Base-by-base conservation (phyloP, 2,888 invertebrate genomes). In the Muscina levida region DNA sequence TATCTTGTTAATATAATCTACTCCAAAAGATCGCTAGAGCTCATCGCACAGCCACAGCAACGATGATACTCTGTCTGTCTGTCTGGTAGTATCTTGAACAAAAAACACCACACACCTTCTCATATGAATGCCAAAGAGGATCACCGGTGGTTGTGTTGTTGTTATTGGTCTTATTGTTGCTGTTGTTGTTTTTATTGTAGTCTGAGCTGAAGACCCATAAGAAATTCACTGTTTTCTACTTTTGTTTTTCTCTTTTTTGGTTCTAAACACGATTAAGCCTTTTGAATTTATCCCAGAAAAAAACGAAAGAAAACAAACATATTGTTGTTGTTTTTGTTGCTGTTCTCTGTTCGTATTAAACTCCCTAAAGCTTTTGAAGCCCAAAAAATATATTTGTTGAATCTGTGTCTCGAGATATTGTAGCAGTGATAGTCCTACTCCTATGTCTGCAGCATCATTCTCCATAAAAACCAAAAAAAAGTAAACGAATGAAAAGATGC, bases 1-100 rank as follows among this genome's bases (percentile, higher is more conserved):
- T 81, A 75, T 59, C 44, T 73, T 71, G 57, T 77, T 67, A 73
- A 62, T 62, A 62, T 68, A 48, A 81, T 81, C 81, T 77, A 22
- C 42, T 42, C 62, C 62, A 72, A n/a, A 77, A 68, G 72, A 81
- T 70, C 76, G 59, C 57, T 8, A 77, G n/a, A n/a, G 70, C 37
- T 75, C 72, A 42, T 57, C 72, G 19, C 26, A 48, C 26, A 24
- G 39, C 26, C 17, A 39, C 19, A 53, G 13, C 15, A n/a, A n/a
- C n/a, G n/a, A n/a, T n/a, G 62, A 31, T 62, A 44, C 57, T 57
- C 31, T 10, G 24, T 11, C 3, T 56, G 56, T 24, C n/a, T n/a
- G n/a, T n/a, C n/a, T 15, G 4, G 22, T 19, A 1, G 42, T 62
- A 42, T 62, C 42, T 62, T 22, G n/a, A 62, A 62, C 31, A 31